Evolutionary conservation across 1,140 invertebrate species (phyloP), one percentile per base, ranked within the genome.

Genomic region (Drosophila insularis): DNA sequence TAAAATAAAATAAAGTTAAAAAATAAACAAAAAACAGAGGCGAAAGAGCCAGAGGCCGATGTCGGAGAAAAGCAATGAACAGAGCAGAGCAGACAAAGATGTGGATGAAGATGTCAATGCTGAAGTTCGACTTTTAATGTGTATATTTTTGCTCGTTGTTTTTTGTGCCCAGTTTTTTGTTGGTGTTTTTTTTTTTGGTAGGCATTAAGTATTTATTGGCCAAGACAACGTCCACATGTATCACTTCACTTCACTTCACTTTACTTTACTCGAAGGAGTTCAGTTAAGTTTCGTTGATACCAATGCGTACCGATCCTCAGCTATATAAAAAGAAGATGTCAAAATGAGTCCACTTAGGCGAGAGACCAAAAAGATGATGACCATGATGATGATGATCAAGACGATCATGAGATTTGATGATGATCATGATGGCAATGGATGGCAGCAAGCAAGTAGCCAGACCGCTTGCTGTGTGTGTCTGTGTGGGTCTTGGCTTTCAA

Each of bases 121-220:
- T 78, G 65, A 75, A 89, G 67, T 82, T 72, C 80, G 84, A 77
- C 80, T 89, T 84, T 89, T 89, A 89, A 89, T 89, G 84, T 84
- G 85, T 89, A 78, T 87, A 89, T 89, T 89, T 50, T 19, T 50
- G 43, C n/a, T 43, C 5, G n/a, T 40, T 40, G 13, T 40, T 40
- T 13, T 40, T 40, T 46, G 17, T 50, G 35, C 32, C 4, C 32
- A 35, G 1, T 50, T 11, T 21, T 50, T 50, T 50, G 17, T 50
- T 50, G 8, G 1, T 50, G 17, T 50, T 50, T 50, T 17, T 50
- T 17, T 46, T 46, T 87, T 89, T 89, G 84, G 84, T 80, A 72
- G 73, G 84, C 84, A 89, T 89, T 89, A 89, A 84, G 84, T 89
- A 89, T 89, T 89, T 89, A 89, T 89, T 89, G 84, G 43, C 43